phyloP scores from a whole-genome alignment of 2,113 vertebrate species.

The Scortum barcoo region DNA sequence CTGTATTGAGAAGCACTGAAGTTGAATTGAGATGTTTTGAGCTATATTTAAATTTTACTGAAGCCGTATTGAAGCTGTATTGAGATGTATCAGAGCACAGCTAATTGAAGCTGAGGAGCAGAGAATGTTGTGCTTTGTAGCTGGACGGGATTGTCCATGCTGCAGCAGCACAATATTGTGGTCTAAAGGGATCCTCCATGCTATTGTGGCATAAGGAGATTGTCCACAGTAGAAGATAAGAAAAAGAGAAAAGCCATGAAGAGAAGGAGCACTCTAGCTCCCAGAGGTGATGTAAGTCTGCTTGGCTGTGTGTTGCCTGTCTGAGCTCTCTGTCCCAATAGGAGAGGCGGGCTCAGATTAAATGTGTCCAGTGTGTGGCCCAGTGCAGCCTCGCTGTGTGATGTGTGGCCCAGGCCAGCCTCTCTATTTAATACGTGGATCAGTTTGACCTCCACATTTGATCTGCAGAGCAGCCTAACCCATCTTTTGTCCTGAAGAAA shows the following conservation, averaged over 20 bases:
- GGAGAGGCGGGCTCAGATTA: slow-evolving; percentile 63
- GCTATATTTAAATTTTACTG: slow-evolving; percentile 78
- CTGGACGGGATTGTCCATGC: slow-evolving; percentile 73
- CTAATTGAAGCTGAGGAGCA: slow-evolving; percentile 83
- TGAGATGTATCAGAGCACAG: slow-evolving; percentile 84
- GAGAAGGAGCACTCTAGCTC: slow-evolving; percentile 74
- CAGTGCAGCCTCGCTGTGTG: slow-evolving; percentile 49
- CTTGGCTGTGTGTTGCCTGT: slow-evolving; percentile 67
- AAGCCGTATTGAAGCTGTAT: slow-evolving; percentile 68
- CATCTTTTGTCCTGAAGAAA: slow-evolving; percentile 64
- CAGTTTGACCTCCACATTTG: slow-evolving; percentile 78
- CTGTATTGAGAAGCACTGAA: slow-evolving; percentile 75
- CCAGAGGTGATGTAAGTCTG: slow-evolving; percentile 78
- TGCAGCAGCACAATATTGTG: slow-evolving; percentile 71
- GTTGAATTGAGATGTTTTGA: slow-evolving; percentile 83
- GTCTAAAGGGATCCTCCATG: slow-evolving; percentile 72
- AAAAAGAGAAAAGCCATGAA: slow-evolving; percentile 73
- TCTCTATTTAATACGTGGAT: slow-evolving; percentile 72
- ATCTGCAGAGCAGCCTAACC: slow-evolving; percentile 69
- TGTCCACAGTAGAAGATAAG: slow-evolving; percentile 73
- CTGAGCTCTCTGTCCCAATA: slow-evolving; percentile 59
- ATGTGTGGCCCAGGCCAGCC: slow-evolving; percentile 66
- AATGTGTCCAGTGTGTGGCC: slow-evolving; percentile 79
- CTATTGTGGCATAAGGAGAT: slow-evolving; percentile 80
- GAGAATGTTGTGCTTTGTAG: slow-evolving; percentile 80